Percentiles rank a stretch among this genome's conserved stretches.
phyloP scores from a whole-genome alignment of 2,888 invertebrate species.

The Heliconius ismenius region DNA sequence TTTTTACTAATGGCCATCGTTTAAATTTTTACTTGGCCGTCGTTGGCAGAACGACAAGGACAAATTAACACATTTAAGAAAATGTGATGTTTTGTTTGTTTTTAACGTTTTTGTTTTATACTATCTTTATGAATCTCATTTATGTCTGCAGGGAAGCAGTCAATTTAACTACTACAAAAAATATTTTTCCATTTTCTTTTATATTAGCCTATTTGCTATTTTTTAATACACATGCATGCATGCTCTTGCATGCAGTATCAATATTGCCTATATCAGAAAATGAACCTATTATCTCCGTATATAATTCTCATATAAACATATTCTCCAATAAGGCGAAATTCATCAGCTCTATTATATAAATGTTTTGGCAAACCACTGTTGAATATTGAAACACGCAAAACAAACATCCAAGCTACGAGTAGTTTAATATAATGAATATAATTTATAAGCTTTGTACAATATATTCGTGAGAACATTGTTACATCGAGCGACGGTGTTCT shows the following conservation, averaged over 20 bases:
- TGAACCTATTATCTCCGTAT: background rate
- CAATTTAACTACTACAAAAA: too few species aligned
- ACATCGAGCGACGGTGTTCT: background rate
- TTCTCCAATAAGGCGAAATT: background rate
- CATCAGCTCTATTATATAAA: constrained; percentile 5
- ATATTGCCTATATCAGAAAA: background rate
- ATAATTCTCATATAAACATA: background rate
- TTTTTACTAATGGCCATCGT: constrained; percentile 68
- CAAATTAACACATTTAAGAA: constrained; percentile 19
- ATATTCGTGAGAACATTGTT: constrained; percentile 11
- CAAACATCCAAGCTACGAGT: constrained; percentile 19
- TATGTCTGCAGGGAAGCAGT: background rate
- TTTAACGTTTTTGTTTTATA: background rate
- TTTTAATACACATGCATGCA: too few species aligned
- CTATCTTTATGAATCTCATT: background rate
- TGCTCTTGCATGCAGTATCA: too few species aligned
- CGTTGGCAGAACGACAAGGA: constrained; percentile 23
- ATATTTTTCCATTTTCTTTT: too few species aligned
- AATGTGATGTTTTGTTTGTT: constrained; percentile 13
- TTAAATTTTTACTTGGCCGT: constrained; percentile 48
- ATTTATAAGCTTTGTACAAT: background rate
- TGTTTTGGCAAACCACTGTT: constrained; percentile 17
- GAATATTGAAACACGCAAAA: constrained; percentile 24
- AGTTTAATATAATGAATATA: constrained; percentile 23
- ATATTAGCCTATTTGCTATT: too few species aligned